Evolutionary conservation across 2,888 invertebrate genomes (phyloP), one percentile per base, ranked within the genome.

Genomic region (Scotopteryx bipunctaria): DNA sequence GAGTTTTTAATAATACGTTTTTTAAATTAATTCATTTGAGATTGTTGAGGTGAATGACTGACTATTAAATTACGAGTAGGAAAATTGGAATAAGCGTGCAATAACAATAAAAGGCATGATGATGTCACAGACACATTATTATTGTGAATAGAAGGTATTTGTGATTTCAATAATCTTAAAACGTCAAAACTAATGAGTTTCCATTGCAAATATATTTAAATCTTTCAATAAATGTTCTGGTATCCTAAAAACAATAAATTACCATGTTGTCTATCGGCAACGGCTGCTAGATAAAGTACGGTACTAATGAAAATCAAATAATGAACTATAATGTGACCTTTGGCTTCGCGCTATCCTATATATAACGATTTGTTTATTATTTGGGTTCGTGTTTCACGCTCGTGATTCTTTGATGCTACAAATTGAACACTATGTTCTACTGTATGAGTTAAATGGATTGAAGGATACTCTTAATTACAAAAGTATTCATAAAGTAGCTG

Each of bases 231-330:
- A 44, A 41, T 50, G 13, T 32, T 48, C 42, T 38, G 50, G 44
- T 32, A 19, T 42, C 32, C 2, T 38, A 36, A 15, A 32, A 48
- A 44, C 52, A 52, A 55, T 50, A 43, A 53, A 55, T 55, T 21
- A 42, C n/a, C 19, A 23, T 47, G 54, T 57, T 56, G 59, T 57
- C 55, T 42, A 17, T 36, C 38, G 25, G 27, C 42, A 36, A 33
- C 48, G 47, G 27, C 37, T 55, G 51, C 55, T 45, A 50, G 54
- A 62, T 61, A 61, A 55, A 44, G 52, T 49, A 53, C 19, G 52
- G 47, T 44, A 67, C 61, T 69, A 69, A 69, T 68, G 66, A 66
- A 69, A 67, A 66, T 71, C 69, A 71, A 70, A 75, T 70, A 56
- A 57, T 50, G 52, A 52, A 54, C 46, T 42, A 72, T 59, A 50